Base-by-base conservation (phyloP, 2,888 invertebrate genomes). In the Caenorhabditis virilis region DNA sequence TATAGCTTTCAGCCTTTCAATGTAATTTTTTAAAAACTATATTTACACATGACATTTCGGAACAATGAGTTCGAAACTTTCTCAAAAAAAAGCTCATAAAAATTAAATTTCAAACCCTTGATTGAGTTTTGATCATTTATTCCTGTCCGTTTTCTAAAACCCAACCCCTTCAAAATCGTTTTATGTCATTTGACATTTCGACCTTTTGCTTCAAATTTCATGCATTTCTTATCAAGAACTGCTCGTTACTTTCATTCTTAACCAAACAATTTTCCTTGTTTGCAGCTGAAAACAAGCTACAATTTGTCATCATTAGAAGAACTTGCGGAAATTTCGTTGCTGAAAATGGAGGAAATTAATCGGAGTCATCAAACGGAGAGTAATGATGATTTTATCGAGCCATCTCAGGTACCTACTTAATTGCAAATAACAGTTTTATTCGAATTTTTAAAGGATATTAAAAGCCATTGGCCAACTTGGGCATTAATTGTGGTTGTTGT, bases 401-500 rank as follows among this genome's bases (percentile, higher is more conserved):
- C 33, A 16, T 18, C 35, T 22, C 49, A 49, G 38, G 49, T 49
- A 9, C 5, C 23, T 36, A 2, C n/a, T 15, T n/a, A n/a, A 7
- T 22, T 36, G 2, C n/a, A 39, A 15, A 11, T 16, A 35, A 20
- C 13, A 15, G 22, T 5, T 43, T 11, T 20, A 30, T n/a, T 47
- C 20, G n/a, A n/a, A n/a, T 27, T 45, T 38, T 53, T 57, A 13
- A 38, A 64, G 60, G 74, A 69, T 13, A 64, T 39, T 11, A 64
- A 66, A 48, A 60, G 63, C 42, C 72, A 72, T 33, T 72, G 72
- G 74, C 74, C 74, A 16, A 69, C 72, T 16, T 74, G 74, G 74
- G 74, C 74, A 7, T 68, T 72, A 23, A 49, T 72, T 36, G 56
- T 74, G 9, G 60, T 74, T 22, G 60, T 72, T 41, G 63, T 68